phyloP scores from a whole-genome alignment of 2,888 invertebrate species.

The Lepidocyrtinus sp. region DNA sequence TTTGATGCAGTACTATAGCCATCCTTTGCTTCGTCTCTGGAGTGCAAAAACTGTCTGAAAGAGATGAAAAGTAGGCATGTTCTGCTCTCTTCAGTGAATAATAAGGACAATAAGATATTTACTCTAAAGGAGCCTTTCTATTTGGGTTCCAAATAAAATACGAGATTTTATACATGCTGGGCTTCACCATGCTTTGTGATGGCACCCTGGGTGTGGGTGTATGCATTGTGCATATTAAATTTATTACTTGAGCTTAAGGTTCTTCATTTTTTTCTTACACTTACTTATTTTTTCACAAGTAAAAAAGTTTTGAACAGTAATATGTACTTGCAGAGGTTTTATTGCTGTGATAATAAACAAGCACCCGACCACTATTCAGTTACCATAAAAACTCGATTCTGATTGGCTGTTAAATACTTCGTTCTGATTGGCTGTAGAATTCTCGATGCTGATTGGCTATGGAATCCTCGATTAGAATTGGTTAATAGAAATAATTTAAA shows the following conservation, averaged over 20 bases:
- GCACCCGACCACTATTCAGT: too few species aligned
- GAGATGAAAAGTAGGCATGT: neutral
- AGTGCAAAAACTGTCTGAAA: neutral
- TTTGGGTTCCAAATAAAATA: neutral
- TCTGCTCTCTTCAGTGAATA: neutral
- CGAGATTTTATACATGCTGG: neutral
- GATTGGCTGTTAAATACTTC: too few species aligned
- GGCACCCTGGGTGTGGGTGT: neutral
- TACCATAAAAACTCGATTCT: too few species aligned
- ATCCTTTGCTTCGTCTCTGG: neutral
- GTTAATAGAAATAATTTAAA: too few species aligned
- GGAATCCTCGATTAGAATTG: too few species aligned
- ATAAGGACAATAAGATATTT: neutral
- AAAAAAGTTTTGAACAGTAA: too few species aligned
- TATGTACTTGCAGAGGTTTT: too few species aligned
- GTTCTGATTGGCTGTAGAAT: too few species aligned
- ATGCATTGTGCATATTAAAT: neutral
- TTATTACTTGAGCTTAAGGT: neutral
- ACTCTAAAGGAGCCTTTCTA: neutral
- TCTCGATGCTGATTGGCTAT: too few species aligned
- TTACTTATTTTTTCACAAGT: too few species aligned
- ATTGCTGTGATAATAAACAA: too few species aligned
- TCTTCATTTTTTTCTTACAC: neutral
- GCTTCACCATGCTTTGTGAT: neutral
- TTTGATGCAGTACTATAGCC: conserved; percentile 13